Conservation (phyloP, 2,797 vertebrate genomes). For the Chromis chromis region DNA sequence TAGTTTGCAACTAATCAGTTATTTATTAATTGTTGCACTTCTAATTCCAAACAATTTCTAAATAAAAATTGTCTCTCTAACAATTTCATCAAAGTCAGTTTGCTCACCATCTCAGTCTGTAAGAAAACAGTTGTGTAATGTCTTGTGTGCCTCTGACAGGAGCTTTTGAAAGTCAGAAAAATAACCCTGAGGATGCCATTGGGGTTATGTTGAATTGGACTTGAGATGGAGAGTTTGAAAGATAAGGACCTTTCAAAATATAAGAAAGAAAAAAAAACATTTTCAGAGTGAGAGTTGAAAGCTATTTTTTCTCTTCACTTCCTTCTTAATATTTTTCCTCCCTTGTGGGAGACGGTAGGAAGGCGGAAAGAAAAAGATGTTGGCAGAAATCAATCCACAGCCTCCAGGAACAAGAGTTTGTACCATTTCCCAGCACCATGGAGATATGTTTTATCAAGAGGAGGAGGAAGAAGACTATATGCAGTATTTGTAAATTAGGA, state of each 20-base stretch:
- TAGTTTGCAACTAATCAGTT: too few species aligned
- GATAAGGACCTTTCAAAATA: background rate
- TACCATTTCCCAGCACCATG: slow-evolving; percentile 12
- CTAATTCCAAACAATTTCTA: too few species aligned
- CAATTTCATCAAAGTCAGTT: slow-evolving; percentile 1
- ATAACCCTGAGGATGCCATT: slow-evolving; percentile 3
- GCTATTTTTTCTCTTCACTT: slow-evolving; percentile 39
- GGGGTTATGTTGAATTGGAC: background rate
- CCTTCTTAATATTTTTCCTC: slow-evolving; percentile 45
- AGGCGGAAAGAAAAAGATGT: slow-evolving; percentile 24
- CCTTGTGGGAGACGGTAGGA: slow-evolving; percentile 49
- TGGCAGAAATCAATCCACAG: slow-evolving; percentile 47
- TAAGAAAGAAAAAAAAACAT: background rate
- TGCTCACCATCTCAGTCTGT: slow-evolving; percentile 1
- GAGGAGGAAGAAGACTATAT: slow-evolving; percentile 4
- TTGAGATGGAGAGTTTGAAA: slow-evolving; percentile 1
- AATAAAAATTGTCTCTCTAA: background rate
- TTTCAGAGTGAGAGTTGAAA: slow-evolving; percentile 33
- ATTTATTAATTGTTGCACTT: too few species aligned
- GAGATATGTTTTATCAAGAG: slow-evolving; percentile 35
- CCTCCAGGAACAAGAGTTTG: slow-evolving; percentile 42
- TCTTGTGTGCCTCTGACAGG: background rate
- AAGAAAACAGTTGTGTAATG: slow-evolving; percentile 3
- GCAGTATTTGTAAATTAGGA: slow-evolving; percentile 32
- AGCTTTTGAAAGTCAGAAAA: background rate